Base-by-base conservation (phyloP, 2,113 vertebrate genomes). In the Chamaetylas fuelleborni region DNA sequence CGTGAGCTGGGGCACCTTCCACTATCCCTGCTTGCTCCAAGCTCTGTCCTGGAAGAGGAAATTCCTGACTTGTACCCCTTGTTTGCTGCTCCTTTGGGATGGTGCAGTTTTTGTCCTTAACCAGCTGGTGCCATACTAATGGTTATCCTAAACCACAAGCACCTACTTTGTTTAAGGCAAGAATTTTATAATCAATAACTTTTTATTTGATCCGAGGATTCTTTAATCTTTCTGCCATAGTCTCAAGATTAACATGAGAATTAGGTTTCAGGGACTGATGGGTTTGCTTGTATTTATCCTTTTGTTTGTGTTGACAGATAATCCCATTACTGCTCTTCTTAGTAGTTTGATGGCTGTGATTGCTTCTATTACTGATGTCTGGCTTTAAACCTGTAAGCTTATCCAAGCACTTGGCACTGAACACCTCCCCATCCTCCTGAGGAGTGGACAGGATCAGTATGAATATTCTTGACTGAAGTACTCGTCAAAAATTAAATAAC, bases 291-390 rank as follows among this genome's bases (percentile, higher is more conserved):
- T 93, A 33, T 96, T 96, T 97, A 94, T 97, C 95, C 90, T 92
- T 96, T 93, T 96, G 95, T 96, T 96, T 97, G 93, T 96, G 93
- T 88, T 95, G 94, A 92, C 82, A 92, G 94, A 94, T 96, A 96
- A 97, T 96, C 94, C 94, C 95, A 88, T 97, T 96, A 95, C 90
- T 71, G 60, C 72, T 96, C 34, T 29, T 86, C 43, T 94, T 86
- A 92, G 76, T 20, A 74, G 85, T 90, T 86, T 93, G 79, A 64
- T 95, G 93, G 11, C 82, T 90, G 47, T 56, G 88, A 90, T 95
- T 92, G 90, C 92, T 94, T 96, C 87, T 94, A 61, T 93, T 90
- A 28, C 88, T 83, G 82, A 71, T 65, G 84, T 78, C 95, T 95
- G 5, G 19, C 78, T 93, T 88, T 94, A 90, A 78, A 95, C 78